Evolutionary conservation across 2,888 invertebrate species (phyloP), one percentile per base, ranked within the genome.

Genomic region (Philhelius pedissequus): DNA sequence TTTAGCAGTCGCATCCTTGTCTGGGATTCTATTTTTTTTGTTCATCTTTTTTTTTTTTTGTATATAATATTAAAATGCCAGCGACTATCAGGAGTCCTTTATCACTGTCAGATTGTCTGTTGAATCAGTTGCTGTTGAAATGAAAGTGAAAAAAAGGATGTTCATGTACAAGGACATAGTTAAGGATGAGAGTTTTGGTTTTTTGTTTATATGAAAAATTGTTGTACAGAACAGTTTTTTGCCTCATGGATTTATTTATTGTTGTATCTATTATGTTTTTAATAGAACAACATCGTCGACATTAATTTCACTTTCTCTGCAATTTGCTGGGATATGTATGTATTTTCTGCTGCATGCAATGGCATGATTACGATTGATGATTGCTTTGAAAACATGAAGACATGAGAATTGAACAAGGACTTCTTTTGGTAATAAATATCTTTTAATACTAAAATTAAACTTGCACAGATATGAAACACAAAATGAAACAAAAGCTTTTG

Each of bases 71-170:
- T 32, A 43, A 60, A 73, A 68, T 60, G 64, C 69, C 52, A 69
- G 22, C 69, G 56, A 66, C 40, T 54, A 71, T 45, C 70, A 76
- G 58, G 18, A 68, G 66, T 84, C 69, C 75, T 84, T 80, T 76
- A 75, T 84, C 84, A 80, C 62, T 84, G 80, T 84, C 80, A 76
- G 66, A 50, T 82, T 64, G 71, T 73, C 71, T 76, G 73, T 35
- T 64, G 48, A 22, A 52, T 52, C 15, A 20, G 40, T 35, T 70
- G 43, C 52, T 70, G 27, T 32, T 68, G 68, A 32, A 62, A 56
- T 81, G 58, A 81, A 74, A 69, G 52, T 48, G 62, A 70, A 64
- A 40, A 25, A 20, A 40, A 50, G 9, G 13, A 32, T 32, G 20
- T 43, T n/a, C n/a, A 15, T 13, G n/a, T n/a, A n/a, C n/a, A n/a